A percentile compares a stretch with the other conserved stretches of the same genome.
These are phyloP conservation scores for Aporrectodea caliginosa DNA, from an alignment of 1,140 invertebrate genomes.

Conservation along the genomic window DNA sequence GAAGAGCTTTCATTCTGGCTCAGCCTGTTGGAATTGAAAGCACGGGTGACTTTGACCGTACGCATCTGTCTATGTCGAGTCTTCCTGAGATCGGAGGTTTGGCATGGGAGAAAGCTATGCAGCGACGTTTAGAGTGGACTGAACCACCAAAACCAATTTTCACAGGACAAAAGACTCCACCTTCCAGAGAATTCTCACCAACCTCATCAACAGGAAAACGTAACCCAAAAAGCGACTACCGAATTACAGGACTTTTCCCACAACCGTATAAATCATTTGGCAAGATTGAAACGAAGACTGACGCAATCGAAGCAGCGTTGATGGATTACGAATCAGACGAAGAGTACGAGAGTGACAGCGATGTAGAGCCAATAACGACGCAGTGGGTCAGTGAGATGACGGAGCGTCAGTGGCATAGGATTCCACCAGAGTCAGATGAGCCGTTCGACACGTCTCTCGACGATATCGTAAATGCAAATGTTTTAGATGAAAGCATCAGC, in stretches of 20 bases:
- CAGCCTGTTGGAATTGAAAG: slow-evolving; percentile 24
- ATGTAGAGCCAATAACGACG: neutral
- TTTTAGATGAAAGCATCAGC: too few relatives aligned
- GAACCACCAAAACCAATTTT: slow-evolving; percentile 4
- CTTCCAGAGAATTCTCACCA: neutral
- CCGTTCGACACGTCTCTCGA: too few relatives aligned
- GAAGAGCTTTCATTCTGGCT: slow-evolving; percentile 29
- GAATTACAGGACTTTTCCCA: slow-evolving; percentile 24
- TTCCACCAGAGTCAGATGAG: too few relatives aligned
- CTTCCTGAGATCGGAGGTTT: slow-evolving; percentile 5
- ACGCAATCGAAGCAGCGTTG: slow-evolving; percentile 20
- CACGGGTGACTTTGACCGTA: slow-evolving; percentile 19
- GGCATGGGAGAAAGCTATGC: slow-evolving; percentile 1
- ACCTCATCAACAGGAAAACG: neutral
- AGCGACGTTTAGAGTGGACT: slow-evolving; percentile 9
- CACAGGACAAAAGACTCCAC: neutral
- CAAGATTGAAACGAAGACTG: slow-evolving; percentile 31
- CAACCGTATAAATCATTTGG: slow-evolving; percentile 33
- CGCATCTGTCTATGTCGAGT: slow-evolving; percentile 14
- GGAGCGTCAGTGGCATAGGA: neutral
- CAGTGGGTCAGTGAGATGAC: neutral
- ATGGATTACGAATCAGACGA: neutral
- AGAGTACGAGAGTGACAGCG: neutral
- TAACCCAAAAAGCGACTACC: neutral
- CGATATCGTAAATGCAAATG: too few relatives aligned